Evolutionary conservation across 1,140 invertebrate genomes (phyloP), one percentile per base, ranked within the genome.

Genomic region (Oppia nitens): DNA sequence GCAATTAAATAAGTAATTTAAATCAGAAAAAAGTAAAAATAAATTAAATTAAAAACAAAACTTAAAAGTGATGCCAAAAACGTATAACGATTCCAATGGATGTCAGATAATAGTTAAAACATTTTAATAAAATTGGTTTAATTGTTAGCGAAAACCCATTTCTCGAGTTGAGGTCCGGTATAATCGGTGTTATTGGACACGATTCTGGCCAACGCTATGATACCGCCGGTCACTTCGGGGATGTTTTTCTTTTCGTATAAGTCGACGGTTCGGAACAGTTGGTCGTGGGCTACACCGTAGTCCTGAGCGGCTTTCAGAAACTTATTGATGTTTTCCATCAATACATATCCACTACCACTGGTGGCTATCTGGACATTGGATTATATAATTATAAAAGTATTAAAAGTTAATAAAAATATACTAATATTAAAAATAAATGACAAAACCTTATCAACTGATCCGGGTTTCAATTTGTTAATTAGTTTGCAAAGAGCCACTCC

Each of bases 301-400:
- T 79, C 79, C 49, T 82, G 80, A 62, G 85, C 79, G 1, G 86
- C 87, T 64, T 85, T 83, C 70, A 89, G 84, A 74, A 95, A 93
- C 76, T 86, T 82, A 75, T 83, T 87, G 68, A 91, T 85, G 76
- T 93, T 93, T 74, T 93, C 87, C 87, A 92, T 91, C 78, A 91
- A 81, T 68, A 89, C 89, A 80, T 92, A 93, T 66, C 87, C 84
- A 67, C 83, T 83, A 59, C 87, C 87, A 61, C 56, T 48, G 56
- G 45, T 49, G 6, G 56, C 56, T 24, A 57, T n/a, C 56, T 57
- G 49, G 21, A 25, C n/a, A 6, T 9, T n/a, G n/a, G 45, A 14
- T 14, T 51, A 6, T 25, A 51, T 24, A 51, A n/a, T 20, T 6
- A 28, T 24, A 9, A 25, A 51, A 51, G 49, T 51, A 23, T 51